Evolutionary conservation across 2,797 vertebrate genomes (phyloP), one percentile per base, ranked within the genome.

Genomic region (Lepilemur septentrionalis): DNA sequence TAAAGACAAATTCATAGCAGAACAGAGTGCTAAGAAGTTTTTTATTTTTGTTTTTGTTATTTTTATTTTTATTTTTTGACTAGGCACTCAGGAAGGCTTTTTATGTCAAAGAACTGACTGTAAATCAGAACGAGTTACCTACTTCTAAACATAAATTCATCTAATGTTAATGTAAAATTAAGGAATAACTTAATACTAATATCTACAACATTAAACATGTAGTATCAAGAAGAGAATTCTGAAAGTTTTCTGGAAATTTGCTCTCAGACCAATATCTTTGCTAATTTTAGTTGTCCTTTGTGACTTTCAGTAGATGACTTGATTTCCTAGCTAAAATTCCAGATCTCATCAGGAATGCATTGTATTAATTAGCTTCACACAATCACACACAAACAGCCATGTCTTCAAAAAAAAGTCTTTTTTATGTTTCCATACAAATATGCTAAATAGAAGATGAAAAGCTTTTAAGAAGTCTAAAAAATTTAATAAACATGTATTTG

Each of bases 71-170:
- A 32, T 2, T 17, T 48, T 72, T 79, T 7, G 79, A 96, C 72
- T 91, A 86, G 75, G 75, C 79, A 91, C 97, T 98, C 94, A 97
- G 96, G 61, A 91, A 98, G 79, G 52, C 72, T 80, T 95, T 97
- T 97, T 97, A 97, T 97, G 97, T 96, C 97, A 97, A 83, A 95
- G 38, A 79, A 85, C 81, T 93, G 91, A 96, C 48, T 97, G 70
- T 96, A 98, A 98, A 98, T 98, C 97, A 98, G 95, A 97, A 98
- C 25, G 57, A 88, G 59, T 97, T 97, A 96, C 97, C 98, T 97
- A 97, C 91, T 98, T 98, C 94, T 94, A 95, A 96, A 92, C 95
- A 89, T 96, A 97, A 97, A 98, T 97, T 97, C 70, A 98, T 97
- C 92, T 95, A 84, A 91, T 97, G 95, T 89, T 97, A 96, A 95